Conservation (phyloP, 1,140 invertebrate species). For the Homarus americanus region DNA sequence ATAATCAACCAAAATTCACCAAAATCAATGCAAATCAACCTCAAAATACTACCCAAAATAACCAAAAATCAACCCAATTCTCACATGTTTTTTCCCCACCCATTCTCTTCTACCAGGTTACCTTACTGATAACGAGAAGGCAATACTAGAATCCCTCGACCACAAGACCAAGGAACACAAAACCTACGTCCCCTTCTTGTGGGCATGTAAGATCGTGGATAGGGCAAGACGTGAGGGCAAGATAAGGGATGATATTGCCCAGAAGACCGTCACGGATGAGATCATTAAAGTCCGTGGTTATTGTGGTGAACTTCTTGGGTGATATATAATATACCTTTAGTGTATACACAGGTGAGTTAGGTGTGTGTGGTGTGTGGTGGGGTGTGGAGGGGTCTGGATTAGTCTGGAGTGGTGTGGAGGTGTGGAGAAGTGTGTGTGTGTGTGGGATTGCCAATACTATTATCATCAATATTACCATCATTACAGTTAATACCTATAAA, state of each 20-base stretch:
- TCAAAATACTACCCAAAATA: too few species aligned
- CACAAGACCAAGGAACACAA: conserved; percentile 48
- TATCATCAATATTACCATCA: background rate
- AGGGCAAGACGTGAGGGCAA: conserved; percentile 31
- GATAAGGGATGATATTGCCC: conserved; percentile 26
- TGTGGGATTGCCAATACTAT: background rate
- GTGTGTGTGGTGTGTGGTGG: too few species aligned
- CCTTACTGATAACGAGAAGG: conserved; percentile 38
- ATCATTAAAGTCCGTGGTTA: conserved; percentile 32
- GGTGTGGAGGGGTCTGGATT: background rate
- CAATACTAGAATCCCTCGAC: conserved; percentile 33
- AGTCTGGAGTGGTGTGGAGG: too few species aligned
- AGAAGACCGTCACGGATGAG: conserved; percentile 51
- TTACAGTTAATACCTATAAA: background rate
- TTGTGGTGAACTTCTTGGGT: conserved; percentile 52
- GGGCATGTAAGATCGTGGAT: conserved; percentile 52
- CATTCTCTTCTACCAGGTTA: conserved; percentile 23
- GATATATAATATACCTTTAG: conserved; percentile 62
- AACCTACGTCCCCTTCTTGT: conserved; percentile 53
- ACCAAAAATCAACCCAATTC: background rate
- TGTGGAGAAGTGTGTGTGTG: too few species aligned
- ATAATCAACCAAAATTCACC: too few species aligned
- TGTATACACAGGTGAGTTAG: conserved; percentile 46
- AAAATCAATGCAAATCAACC: background rate
- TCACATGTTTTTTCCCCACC: background rate